These are phyloP conservation scores for Bradypus variegatus DNA, from an alignment of 2,797 vertebrate genomes.

Conservation along the genomic window DNA sequence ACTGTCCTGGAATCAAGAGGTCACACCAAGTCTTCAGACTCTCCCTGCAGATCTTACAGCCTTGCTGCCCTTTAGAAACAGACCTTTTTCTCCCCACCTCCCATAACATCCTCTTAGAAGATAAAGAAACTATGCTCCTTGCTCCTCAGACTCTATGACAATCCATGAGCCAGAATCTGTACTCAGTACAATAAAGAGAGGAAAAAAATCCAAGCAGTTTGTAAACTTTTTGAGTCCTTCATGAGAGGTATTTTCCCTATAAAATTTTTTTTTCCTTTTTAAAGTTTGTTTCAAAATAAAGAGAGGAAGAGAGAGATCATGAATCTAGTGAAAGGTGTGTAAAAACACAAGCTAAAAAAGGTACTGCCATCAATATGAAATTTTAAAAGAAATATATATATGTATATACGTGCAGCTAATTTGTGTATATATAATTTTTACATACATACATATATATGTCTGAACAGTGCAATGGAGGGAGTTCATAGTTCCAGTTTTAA, in stretches of 20 bases:
- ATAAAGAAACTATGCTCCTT: slow-evolving; percentile 33
- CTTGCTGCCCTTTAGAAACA: neutral
- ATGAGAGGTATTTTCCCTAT: slow-evolving; percentile 64
- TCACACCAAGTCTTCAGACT: neutral
- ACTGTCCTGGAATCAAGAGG: neutral
- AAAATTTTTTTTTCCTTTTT: slow-evolving; percentile 57
- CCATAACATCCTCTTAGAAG: slow-evolving; percentile 24
- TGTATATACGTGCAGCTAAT: slow-evolving; percentile 72
- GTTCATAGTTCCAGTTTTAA: slow-evolving; percentile 69
- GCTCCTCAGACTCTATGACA: slow-evolving; percentile 55
- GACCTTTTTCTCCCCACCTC: neutral
- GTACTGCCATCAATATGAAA: slow-evolving; percentile 71
- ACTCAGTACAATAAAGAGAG: slow-evolving; percentile 51
- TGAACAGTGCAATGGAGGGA: slow-evolving; percentile 71
- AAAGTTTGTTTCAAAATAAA: slow-evolving; percentile 65
- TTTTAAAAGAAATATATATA: slow-evolving; percentile 73
- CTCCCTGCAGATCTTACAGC: neutral
- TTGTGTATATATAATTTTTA: slow-evolving; percentile 70
- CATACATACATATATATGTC: slow-evolving; percentile 74
- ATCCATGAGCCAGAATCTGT: slow-evolving; percentile 47
- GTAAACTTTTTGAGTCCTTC: slow-evolving; percentile 67
- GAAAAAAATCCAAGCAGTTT: slow-evolving; percentile 56
- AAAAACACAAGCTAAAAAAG: slow-evolving; percentile 70
- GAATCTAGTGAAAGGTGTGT: slow-evolving; percentile 62
- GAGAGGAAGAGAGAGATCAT: slow-evolving; percentile 60